Evolutionary conservation across 2,113 vertebrate genomes (phyloP).

Genomic region (Corythoichthys haematopterus): DNA sequence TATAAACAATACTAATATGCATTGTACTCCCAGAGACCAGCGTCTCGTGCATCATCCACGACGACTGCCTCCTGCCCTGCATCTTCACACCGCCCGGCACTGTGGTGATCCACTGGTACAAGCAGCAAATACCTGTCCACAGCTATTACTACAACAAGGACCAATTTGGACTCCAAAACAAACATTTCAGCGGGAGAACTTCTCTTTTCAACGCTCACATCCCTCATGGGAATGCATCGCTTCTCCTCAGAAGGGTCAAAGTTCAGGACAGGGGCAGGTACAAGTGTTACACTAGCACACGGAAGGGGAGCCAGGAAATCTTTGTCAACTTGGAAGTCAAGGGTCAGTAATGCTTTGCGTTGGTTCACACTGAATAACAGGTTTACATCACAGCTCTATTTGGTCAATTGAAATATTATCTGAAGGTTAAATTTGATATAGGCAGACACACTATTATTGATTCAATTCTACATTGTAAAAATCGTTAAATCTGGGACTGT

Average conservation of each 20-base stretch:
- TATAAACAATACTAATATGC: background rate
- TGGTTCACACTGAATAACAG: background rate
- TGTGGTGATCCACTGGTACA: constrained; percentile 82
- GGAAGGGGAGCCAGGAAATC: constrained; percentile 54
- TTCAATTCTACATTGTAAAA: too few relatives aligned
- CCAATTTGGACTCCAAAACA: constrained; percentile 67
- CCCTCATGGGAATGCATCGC: constrained; percentile 74
- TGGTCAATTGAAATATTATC: background rate
- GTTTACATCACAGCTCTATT: background rate
- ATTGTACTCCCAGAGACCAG: constrained; percentile 50
- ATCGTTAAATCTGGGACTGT: too few relatives aligned
- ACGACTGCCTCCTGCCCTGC: constrained; percentile 77
- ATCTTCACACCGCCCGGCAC: constrained; percentile 61
- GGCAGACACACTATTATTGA: background rate
- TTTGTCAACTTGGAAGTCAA: constrained; percentile 60
- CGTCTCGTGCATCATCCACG: constrained; percentile 69
- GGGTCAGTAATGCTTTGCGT: constrained; percentile 62
- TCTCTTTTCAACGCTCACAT: constrained; percentile 71
- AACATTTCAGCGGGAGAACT: constrained; percentile 70
- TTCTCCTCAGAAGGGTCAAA: constrained; percentile 70
- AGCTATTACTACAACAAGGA: constrained; percentile 75
- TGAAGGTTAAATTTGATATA: background rate
- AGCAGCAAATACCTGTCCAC: constrained; percentile 69
- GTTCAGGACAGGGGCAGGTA: constrained; percentile 72
- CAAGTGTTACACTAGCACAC: constrained; percentile 77